These are phyloP conservation scores for Hystrix brachyura DNA, from an alignment of 2,113 vertebrate species.

Conservation along the genomic window DNA sequence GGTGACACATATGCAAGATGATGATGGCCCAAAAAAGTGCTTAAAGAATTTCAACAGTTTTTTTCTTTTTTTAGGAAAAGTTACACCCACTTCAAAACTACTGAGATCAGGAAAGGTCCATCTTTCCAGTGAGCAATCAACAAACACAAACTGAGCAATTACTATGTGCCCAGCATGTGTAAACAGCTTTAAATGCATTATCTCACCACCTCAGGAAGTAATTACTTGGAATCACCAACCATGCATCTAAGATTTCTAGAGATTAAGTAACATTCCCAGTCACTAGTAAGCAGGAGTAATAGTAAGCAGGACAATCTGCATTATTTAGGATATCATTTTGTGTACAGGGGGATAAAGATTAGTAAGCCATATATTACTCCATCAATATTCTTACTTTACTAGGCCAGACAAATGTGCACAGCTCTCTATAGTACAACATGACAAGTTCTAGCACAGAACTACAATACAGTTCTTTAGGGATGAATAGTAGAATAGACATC, in stretches of 20 bases:
- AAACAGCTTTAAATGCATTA: neutral
- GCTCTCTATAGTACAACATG: neutral
- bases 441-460: neutral
- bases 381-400: neutral
- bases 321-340: slow-evolving; percentile 38
- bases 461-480: neutral
- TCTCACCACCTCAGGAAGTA: neutral
- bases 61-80: slow-evolving; percentile 45
- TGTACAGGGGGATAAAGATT: neutral
- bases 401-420: neutral
- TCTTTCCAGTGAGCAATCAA: neutral
- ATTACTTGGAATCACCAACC: neutral
- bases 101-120: neutral
- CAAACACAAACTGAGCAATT: slow-evolving; percentile 30
- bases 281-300: neutral
- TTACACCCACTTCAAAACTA: neutral
- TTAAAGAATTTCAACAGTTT: slow-evolving; percentile 21
- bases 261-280: neutral
- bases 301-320: neutral
- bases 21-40: neutral
- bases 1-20: slow-evolving; percentile 22
- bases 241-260: slow-evolving; percentile 21
- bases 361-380: neutral
- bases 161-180: neutral
- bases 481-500: neutral